Base-by-base conservation (phyloP, 2,113 vertebrate species). In the Dasyornis broadbenti region DNA sequence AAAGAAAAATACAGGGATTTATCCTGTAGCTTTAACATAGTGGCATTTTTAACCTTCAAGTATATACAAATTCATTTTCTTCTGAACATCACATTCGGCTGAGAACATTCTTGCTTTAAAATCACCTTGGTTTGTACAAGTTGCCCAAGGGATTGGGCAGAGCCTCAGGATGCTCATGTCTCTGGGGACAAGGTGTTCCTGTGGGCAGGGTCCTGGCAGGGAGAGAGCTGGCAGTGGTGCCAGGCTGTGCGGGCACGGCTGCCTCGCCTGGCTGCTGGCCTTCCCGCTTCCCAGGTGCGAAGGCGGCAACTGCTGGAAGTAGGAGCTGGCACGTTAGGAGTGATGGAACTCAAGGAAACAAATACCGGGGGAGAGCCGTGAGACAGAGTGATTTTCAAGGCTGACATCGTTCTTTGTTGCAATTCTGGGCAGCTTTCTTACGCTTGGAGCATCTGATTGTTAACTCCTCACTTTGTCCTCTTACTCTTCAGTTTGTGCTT, bases 101-200 rank as follows among this genome's bases (percentile, higher is more conserved):
- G 61, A 59, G 47, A 61, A n/a, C 54, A 23, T 30, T 17, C 22
- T 23, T 24, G 39, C 30, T 76, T 63, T 47, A 22, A 42, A 40
- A 85, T 40, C 30, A 0, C 59, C 66, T 61, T 45, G 47, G 18
- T 44, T 70, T 7, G 8, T 47, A 6, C 31, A 3, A 12, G 86
- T 20, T 6, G 1, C 45, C 13, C 9, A 0, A 21, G 63, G 75
- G 33, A 26, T 3, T 27, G 76, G 40, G 71, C 13, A 5, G 54
- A 39, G 45, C 24, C 61, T 26, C 0, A 0, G 5, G 2, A 15
- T 0, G 0, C 40, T 45, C 0, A 0, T 11, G 56, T 5, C 60
- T n/a, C 37, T 1, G 4, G 27, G 56, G 37, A 1, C 81, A 1
- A 8, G 54, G 59, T 37, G 87, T 22, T 17, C 56, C 37, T 2